Evolutionary conservation across 2,113 vertebrate species (phyloP).

Genomic region (Pangasianodon gigas): DNA sequence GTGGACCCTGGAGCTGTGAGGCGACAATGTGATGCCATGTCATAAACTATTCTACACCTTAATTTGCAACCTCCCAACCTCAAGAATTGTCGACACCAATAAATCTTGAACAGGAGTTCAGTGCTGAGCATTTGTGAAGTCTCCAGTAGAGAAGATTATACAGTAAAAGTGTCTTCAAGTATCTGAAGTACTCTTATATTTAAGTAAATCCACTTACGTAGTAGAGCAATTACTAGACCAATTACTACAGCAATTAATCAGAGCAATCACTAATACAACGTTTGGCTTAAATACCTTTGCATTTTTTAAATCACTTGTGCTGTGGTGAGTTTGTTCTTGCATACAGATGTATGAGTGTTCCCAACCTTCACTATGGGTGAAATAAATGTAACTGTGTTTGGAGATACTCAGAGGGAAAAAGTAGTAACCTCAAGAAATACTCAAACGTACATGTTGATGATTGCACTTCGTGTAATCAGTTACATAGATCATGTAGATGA

Average conservation of each 20-base stretch:
- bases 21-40: background rate
- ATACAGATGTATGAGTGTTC: background rate
- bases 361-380: background rate
- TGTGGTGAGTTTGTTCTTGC: background rate
- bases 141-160: background rate
- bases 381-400: background rate
- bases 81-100: slow-evolving; percentile 1
- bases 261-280: background rate
- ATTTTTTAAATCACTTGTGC: background rate
- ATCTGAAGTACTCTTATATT: slow-evolving; percentile 13
- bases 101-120: background rate
- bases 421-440: background rate
- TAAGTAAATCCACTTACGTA: background rate
- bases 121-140: background rate
- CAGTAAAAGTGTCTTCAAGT: slow-evolving; percentile 10
- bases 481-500: slow-evolving; percentile 45
- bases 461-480: background rate
- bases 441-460: background rate
- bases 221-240: background rate
- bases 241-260: slow-evolving; percentile 11
- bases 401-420: background rate
- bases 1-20: background rate
- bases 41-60: background rate
- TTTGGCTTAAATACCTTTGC: background rate
- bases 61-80: background rate